Evolutionary conservation across 37 sponge, comb jelly and placozoan genomes (phyloP), one percentile per base, ranked within the genome.

Genomic region (Aplysina aerophoba): DNA sequence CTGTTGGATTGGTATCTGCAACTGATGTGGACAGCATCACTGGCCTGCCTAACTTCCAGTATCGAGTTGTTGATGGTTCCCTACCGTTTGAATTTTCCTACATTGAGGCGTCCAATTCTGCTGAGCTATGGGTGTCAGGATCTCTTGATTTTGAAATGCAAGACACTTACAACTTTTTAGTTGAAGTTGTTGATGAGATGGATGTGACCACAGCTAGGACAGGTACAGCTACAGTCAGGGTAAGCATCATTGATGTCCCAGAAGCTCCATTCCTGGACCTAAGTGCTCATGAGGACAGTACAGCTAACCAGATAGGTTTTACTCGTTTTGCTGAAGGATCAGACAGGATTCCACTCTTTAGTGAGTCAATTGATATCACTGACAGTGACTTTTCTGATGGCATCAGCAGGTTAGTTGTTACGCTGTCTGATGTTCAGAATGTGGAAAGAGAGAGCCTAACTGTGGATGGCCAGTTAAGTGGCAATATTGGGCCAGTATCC

Each of bases 331-430:
- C 86, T 8, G 83, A 84, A 0, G 38, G 35, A 21, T 66, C 71
- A 57, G 78, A 55, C 53, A 82, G 78, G 50, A 31, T 35, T 25
- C 67, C 85, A 2, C 11, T 92, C 0, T 65, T 73, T 24, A 19
- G 15, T 14, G 84, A 38, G 33, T 2, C 56, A 6, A 55, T 90
- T 8, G 34, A 13, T 20, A 79, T 93, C 39, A n/a, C 36, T 66
- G 94, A 93, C 63, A 72, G 62, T n/a, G 94, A 93, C 54, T 16
- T 75, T 31, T 68, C 65, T 20, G 91, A 90, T 66, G 68, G 22
- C 16, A 80, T 93, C 17, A 57, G 40, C 12, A 62, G 35, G 35
- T 90, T 86, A 56, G 0, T 19, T 12, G 44, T 93, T 33, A 79
- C 53, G 31, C 60, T 90, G 14, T 21, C 39, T 54, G 44, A 88